Conservation (phyloP, 2,888 invertebrate genomes). For the Drosophila anomelani region DNA sequence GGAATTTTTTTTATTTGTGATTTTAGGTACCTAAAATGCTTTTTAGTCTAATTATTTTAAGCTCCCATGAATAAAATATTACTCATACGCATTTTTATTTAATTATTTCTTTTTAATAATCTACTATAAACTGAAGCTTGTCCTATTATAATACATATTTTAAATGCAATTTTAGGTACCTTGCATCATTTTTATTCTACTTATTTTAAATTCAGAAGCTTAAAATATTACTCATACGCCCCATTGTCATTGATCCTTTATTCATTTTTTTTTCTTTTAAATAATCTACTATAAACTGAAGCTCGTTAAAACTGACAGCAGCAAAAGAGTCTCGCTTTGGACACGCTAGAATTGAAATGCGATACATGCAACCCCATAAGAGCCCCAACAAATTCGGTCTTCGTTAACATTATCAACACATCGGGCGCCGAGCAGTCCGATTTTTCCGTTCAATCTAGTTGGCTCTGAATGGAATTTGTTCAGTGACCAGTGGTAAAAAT, state of each 20-base stretch:
- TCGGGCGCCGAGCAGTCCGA: conserved; percentile 11
- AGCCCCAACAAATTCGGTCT: conserved; percentile 40
- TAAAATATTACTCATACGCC: background rate
- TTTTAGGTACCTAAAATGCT: too few species aligned
- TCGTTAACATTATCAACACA: conserved; percentile 58
- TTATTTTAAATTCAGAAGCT: too few species aligned
- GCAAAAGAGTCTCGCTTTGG: conserved; percentile 33
- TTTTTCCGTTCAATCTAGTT: conserved; percentile 15
- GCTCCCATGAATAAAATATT: background rate
- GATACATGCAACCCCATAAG: conserved; percentile 30
- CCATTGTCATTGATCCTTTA: background rate
- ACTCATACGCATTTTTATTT: conserved; percentile 1
- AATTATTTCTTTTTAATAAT: conserved; percentile 2
- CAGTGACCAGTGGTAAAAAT: conserved; percentile 60
- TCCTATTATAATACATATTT: background rate
- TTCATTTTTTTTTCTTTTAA: conserved; percentile 5
- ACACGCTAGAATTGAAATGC: conserved; percentile 71
- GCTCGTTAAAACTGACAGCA: conserved; percentile 40
- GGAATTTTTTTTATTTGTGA: too few species aligned
- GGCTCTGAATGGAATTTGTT: conserved; percentile 56
- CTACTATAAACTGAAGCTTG: conserved; percentile 18
- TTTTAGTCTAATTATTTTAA: too few species aligned
- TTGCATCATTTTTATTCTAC: too few species aligned
- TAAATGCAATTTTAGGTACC: too few species aligned
- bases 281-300: background rate